A percentile compares a stretch with the other conserved stretches of the same genome.
Evolutionary conservation across 37 sponge, comb jelly and placozoan genomes (phyloP).

Genomic region (Chondrosia reniformis): DNA sequence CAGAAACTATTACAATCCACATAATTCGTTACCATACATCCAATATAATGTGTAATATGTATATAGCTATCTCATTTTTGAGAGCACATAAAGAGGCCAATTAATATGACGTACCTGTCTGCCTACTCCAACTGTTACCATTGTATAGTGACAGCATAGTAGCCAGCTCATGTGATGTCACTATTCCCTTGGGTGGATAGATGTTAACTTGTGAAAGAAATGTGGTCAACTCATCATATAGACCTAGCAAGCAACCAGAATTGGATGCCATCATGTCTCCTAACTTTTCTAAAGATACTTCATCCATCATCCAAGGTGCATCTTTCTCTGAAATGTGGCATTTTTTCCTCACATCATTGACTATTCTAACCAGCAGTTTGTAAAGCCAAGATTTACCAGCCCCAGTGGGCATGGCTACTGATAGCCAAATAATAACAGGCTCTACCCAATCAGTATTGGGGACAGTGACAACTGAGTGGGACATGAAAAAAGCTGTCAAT

Average conservation of each 20-base stretch:
- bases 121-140: constrained; percentile 30
- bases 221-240: constrained; percentile 47
- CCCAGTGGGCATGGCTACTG: constrained; percentile 44
- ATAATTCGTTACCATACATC: too few relatives aligned
- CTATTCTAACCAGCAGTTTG: constrained; percentile 12
- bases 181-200: constrained; percentile 5
- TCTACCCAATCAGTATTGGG: constrained; percentile 35
- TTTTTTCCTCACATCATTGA: neutral
- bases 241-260: constrained; percentile 13
- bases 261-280: constrained; percentile 52
- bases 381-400: constrained; percentile 27
- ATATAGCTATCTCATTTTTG: too few relatives aligned
- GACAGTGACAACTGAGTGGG: constrained; percentile 19
- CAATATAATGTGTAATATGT: too few relatives aligned
- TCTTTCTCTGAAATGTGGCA: neutral
- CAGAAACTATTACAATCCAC: neutral
- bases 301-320: constrained; percentile 38
- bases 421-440: constrained; percentile 31
- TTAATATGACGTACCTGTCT: constrained; percentile 43
- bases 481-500: constrained; percentile 8
- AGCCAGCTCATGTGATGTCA: constrained; percentile 38
- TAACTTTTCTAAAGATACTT: constrained; percentile 45
- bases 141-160: constrained; percentile 39
- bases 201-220: constrained; percentile 51
- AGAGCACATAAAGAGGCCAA: too few relatives aligned